Evolutionary conservation across 37 sponge, comb jelly and placozoan genomes (phyloP), one percentile per base, ranked within the genome.

Genomic region (Haliclona indistincta): DNA sequence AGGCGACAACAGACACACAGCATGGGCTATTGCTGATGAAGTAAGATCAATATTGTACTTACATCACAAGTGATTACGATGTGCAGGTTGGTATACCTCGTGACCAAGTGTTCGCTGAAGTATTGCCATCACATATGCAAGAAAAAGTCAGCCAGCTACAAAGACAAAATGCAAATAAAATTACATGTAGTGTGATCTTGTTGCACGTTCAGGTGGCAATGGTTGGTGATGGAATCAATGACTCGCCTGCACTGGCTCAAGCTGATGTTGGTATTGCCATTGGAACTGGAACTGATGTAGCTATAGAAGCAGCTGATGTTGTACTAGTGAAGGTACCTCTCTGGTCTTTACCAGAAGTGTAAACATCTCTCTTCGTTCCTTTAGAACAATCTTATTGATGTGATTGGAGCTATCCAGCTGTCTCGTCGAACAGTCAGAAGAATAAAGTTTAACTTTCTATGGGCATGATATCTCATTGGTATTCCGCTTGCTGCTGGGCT

Each of bases 211-310:
- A 83, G 84, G 94, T 94, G 40, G 88, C 88, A 4, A 90, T 94
- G 87, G 93, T 98, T 44, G 99, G 99, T 10, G 99, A 98, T 84
- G 99, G 99, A 30, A 91, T 98, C 75, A 98, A 95, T 43, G 96
- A 98, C 77, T 95, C 96, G 19, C 99, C 99, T 29, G 99, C 99
- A 32, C 86, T 98, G 62, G 99, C 94, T 25, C 96, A 95, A 76
- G 99, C 99, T 67, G 99, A 98, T 56, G 91, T 98, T 38, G 99
- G 99, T 15, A 93, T 98, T 33, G 99, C 99, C 43, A 93, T 98
- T 20, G 99, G 99, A 2, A 93, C 90, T 67, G 99, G 99, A 25
- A 98, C 99, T 64, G 96, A 98, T 74, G 97, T 98, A 23, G 99
- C 99, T 0, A 84, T 98, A 43, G 99, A 98, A 75, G 94, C 99